phyloP scores from a whole-genome alignment of 2,797 vertebrate genomes.

The Ctenopoma multispine region DNA sequence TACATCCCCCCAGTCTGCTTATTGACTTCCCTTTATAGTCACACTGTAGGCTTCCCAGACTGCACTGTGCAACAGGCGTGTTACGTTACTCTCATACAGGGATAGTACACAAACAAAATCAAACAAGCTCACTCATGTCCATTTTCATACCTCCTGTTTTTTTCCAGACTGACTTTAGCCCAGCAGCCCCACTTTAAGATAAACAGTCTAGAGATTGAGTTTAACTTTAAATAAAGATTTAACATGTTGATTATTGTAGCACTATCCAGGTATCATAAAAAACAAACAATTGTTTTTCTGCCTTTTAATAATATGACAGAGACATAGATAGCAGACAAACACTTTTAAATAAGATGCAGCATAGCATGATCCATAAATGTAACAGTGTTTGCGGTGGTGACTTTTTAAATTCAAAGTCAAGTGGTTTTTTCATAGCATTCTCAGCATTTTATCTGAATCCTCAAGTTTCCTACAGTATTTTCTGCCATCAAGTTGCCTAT shows the following conservation, averaged over 20 bases:
- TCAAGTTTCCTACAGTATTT: conserved; percentile 34
- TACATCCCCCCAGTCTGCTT: neutral
- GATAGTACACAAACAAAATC: neutral
- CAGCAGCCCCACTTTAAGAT: neutral
- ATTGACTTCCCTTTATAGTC: neutral
- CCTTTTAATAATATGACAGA: too few species aligned
- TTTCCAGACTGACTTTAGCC: neutral
- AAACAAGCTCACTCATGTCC: conserved; percentile 18
- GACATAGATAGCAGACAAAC: neutral
- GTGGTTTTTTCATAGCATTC: conserved; percentile 21
- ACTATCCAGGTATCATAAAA: neutral
- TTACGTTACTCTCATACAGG: neutral
- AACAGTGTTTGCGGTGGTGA: conserved; percentile 8
- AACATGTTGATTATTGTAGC: neutral
- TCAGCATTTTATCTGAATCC: conserved; percentile 9
- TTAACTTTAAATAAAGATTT: conserved; percentile 2
- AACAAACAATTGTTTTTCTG: neutral
- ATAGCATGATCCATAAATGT: conserved; percentile 10
- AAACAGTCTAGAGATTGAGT: neutral
- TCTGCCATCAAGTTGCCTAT: conserved; percentile 40
- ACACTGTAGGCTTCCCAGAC: conserved; percentile 6
- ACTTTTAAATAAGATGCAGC: neutral
- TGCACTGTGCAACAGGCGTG: conserved; percentile 1
- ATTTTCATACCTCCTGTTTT: conserved; percentile 3
- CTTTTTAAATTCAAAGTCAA: conserved; percentile 21